Evolutionary conservation across 2,888 invertebrate genomes (phyloP).

Genomic region (Dione juno): DNA sequence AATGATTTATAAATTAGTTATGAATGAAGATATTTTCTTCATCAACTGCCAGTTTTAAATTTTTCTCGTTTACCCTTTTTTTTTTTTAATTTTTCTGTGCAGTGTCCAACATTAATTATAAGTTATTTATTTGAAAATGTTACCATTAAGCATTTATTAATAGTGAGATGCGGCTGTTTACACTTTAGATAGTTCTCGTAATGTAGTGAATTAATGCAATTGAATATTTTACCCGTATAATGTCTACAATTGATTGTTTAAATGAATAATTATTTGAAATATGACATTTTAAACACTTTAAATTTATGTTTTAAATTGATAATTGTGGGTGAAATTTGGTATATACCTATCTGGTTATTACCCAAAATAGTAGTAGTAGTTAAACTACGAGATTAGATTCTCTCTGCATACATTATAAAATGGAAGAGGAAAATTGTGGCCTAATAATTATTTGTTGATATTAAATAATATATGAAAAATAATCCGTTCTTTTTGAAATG

Average conservation of each 20-base stretch:
- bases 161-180: slow-evolving; percentile 46
- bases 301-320: not conserved
- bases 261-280: not conserved
- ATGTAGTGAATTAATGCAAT: slow-evolving; percentile 6
- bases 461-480: not conserved
- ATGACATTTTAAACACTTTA: not conserved
- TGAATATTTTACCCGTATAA: not conserved
- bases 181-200: slow-evolving; percentile 14
- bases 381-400: too few relatives aligned
- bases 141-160: slow-evolving; percentile 38
- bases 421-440: not conserved
- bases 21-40: slow-evolving; percentile 4
- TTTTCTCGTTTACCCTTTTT: not conserved
- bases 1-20: slow-evolving; percentile 7
- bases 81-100: not conserved
- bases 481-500: not conserved
- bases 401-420: too few relatives aligned
- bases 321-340: too few relatives aligned
- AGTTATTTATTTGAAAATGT: slow-evolving; percentile 39
- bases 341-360: too few relatives aligned
- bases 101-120: slow-evolving; percentile 22
- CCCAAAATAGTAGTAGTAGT: too few relatives aligned
- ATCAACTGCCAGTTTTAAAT: slow-evolving; percentile 10
- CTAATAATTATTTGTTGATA: not conserved
- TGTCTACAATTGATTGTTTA: slow-evolving; percentile 14